These are phyloP conservation scores for Temnothorax rugatulus DNA, from an alignment of 2,888 invertebrate genomes.

Conservation along the genomic window DNA sequence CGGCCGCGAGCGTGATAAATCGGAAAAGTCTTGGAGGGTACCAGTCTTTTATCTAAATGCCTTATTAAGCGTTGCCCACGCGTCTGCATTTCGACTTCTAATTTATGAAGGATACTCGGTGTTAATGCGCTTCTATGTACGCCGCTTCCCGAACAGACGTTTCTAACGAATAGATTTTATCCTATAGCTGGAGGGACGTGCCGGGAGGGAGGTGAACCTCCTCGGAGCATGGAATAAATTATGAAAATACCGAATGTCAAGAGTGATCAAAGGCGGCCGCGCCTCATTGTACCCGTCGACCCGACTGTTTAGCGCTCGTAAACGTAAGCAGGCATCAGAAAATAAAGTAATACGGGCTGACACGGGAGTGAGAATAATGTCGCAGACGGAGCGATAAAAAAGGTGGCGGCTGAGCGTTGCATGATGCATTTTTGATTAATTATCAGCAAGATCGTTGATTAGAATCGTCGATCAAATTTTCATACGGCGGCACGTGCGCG, in stretches of 20 bases:
- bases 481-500: not conserved
- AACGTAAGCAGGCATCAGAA: constrained; percentile 65
- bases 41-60: constrained; percentile 72
- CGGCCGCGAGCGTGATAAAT: constrained; percentile 69
- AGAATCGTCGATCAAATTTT: constrained; percentile 13
- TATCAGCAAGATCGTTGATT: constrained; percentile 19
- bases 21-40: constrained; percentile 59
- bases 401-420: constrained; percentile 8
- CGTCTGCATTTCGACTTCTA: constrained; percentile 70
- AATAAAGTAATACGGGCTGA: constrained; percentile 70
- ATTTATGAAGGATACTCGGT: constrained; percentile 73
- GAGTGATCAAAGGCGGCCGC: constrained; percentile 82
- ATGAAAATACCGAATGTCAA: constrained; percentile 83
- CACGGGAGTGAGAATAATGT: constrained; percentile 76
- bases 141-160: constrained; percentile 59
- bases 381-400: constrained; percentile 62
- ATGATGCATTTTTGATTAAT: constrained; percentile 48
- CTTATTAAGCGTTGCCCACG: constrained; percentile 76
- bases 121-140: constrained; percentile 72
- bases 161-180: constrained; percentile 71
- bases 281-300: constrained; percentile 76
- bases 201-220: constrained; percentile 42
- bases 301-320: constrained; percentile 75
- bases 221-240: constrained; percentile 80
- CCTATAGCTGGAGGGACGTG: constrained; percentile 54